Base-by-base conservation (phyloP, 2,113 vertebrate species). In the Zosterops pallidus region DNA sequence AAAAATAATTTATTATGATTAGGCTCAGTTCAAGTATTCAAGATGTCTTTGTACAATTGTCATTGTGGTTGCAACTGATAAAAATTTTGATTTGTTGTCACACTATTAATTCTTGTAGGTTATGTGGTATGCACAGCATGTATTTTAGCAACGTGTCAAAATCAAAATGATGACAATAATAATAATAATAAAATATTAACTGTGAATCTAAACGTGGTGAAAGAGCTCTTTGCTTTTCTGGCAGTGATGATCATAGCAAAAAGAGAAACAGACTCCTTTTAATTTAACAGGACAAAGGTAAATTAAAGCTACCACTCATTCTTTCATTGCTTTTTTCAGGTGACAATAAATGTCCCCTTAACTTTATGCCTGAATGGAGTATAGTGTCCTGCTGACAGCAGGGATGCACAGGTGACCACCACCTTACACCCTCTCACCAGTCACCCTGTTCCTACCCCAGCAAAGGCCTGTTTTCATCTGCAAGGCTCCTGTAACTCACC, bases 61-160 rank as follows among this genome's bases (percentile, higher is more conserved):
- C 79, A 56, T 89, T 91, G 57, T 88, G 76, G 60, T 95, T 94
- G 84, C 86, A 92, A 83, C 57, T 67, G 87, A 94, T 82, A 90
- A 69, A 82, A 95, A 74, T 59, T 95, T 94, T 95, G 42, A 88
- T 82, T 97, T 96, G 21, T 85, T 92, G 16, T 86, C 75, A 22
- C n/a, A 46, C 25, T 85, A 12, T 84, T 92, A 94, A 92, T 60
- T 90, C 84, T 83, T 92, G 60, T 92, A 83, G 29, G 52, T 91
- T 86, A 92, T 9, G 19, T 91, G 47, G 22, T 90, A 64, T 96
- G 47, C 90, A 76, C 41, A 95, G 63, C 33, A 53, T 53, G 59
- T 95, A 49, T 96, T 95, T 96, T 88, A 97, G 53, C 42, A 85
- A 79, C 70, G 57, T 92, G 72, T 71, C 86, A 88, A 94, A 95